Percentiles rank a stretch among this genome's conserved stretches.
Conservation (phyloP, 1,140 invertebrate genomes). For the Sycophaga agraensis region DNA sequence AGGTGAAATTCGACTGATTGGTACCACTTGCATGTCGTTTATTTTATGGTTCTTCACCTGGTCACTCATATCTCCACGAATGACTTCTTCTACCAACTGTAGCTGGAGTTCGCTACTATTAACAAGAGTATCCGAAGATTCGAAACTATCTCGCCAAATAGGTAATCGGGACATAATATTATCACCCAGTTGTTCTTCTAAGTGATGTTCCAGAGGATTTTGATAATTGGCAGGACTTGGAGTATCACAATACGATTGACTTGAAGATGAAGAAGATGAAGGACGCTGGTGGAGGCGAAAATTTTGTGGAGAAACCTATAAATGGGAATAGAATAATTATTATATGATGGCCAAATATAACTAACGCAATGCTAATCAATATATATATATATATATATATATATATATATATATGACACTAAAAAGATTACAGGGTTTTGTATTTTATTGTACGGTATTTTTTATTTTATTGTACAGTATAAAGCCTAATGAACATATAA, state of each 20-base stretch:
- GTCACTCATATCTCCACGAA: conserved; percentile 25
- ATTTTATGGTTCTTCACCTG: not conserved
- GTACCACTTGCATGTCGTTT: conserved; percentile 27
- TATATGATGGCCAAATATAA: too few relatives aligned
- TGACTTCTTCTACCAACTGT: conserved; percentile 38
- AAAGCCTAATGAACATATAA: too few relatives aligned
- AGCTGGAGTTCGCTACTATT: conserved; percentile 33
- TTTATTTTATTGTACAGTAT: too few relatives aligned
- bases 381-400: too few relatives aligned
- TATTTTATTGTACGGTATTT: too few relatives aligned
- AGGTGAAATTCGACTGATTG: not conserved
- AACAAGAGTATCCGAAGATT: conserved; percentile 35
- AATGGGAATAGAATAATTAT: too few relatives aligned
- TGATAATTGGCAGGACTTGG: conserved; percentile 38
- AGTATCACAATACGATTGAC: conserved; percentile 39
- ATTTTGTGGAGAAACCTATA: conserved; percentile 2
- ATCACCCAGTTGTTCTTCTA: conserved; percentile 33
- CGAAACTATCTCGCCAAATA: conserved; percentile 27
- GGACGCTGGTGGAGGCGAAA: conserved; percentile 28
- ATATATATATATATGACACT: too few relatives aligned
- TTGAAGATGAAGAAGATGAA: conserved; percentile 41
- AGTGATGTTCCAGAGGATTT: conserved; percentile 19
- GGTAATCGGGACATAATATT: conserved; percentile 30
- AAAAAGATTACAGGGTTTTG: too few relatives aligned
- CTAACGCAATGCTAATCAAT: too few relatives aligned